A percentile compares a stretch with the other conserved stretches of the same genome.
Evolutionary conservation across 2,113 vertebrate species (phyloP).

Genomic region (Dipodomys stephensi): DNA sequence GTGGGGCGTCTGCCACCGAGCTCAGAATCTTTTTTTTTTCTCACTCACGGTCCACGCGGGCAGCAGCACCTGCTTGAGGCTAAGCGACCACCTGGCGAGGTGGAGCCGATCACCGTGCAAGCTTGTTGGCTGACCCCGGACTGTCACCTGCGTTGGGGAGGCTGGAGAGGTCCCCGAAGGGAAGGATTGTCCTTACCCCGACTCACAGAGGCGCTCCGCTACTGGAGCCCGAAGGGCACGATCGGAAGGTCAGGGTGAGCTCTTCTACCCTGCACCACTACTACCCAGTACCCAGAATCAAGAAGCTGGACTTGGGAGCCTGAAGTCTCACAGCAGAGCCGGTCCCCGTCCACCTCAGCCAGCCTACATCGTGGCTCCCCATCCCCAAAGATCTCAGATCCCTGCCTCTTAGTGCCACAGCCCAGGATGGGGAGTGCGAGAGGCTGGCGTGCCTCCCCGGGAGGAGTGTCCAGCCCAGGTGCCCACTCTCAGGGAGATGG

Average conservation of each 20-base stretch:
- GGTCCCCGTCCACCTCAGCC: neutral
- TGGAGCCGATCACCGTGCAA: neutral
- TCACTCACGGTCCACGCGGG: slow-evolving; percentile 44
- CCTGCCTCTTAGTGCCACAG: neutral
- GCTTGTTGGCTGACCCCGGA: neutral
- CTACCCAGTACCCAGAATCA: neutral
- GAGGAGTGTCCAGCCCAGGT: accelerated
- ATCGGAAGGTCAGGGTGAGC: slow-evolving; percentile 18
- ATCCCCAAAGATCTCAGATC: neutral
- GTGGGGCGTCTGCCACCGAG: slow-evolving; percentile 33
- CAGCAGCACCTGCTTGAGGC: slow-evolving; percentile 40
- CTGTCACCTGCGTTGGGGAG: neutral
- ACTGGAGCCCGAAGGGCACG: neutral
- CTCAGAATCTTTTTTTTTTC: slow-evolving; percentile 34
- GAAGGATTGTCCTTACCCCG: neutral
- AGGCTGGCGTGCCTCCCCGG: neutral
- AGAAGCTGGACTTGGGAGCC: neutral
- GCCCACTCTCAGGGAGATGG: neutral
- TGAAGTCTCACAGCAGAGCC: neutral
- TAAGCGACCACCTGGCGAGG: slow-evolving; percentile 49
- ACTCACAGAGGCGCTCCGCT: neutral
- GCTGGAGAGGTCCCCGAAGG: neutral
- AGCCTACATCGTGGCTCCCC: neutral
- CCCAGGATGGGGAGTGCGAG: neutral
- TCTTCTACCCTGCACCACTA: neutral